Evolutionary conservation across 92 coral and sea anemone species (phyloP), one percentile per base, ranked within the genome.

Genomic region (Scolanthus callimorphus): DNA sequence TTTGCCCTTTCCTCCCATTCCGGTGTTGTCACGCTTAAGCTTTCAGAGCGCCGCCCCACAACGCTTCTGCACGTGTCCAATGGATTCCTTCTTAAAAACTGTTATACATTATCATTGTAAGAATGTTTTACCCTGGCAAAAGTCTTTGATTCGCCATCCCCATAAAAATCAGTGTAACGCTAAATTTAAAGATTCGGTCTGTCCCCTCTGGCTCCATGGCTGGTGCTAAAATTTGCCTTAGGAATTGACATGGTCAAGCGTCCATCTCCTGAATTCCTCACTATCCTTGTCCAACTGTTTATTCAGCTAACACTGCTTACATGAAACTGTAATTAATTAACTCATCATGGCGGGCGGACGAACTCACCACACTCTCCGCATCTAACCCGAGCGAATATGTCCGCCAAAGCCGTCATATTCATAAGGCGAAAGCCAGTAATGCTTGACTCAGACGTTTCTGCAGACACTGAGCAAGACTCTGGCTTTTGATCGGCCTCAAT

Each of bases 121-220:
- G 39, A 22, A 46, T 60, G 31, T 23, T 69, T 29, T 10, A 70
- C 51, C 47, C 48, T 48, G 38, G 52, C 37, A 46, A 45, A 45
- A 30, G 63, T 57, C 25, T 80, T 80, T 49, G 75, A 71, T 56
- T 80, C 81, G 8, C 70, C 74, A 58, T 82, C 88, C 13, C 82
- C 77, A 58, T 21, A 79, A 49, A 55, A 65, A 17, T 71, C 70
- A 2, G 67, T 49, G 55, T 64, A 79, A 8, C 52, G 20, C 15
- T 56, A 24, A 2, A 48, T 79, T 20, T 63, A 39, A 79, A 79
- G 17, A 79, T 79, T 17, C 59, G 55, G 13, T 22, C 39, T 1
- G 59, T 67, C 13, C 85, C 71, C 31, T 70, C 73, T 11, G 73
- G 49, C 27, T 78, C 73, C 83, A 68, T 68, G 11, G 71, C 48